Base-by-base conservation (phyloP, 2,888 invertebrate species). In the Unio pictorum region DNA sequence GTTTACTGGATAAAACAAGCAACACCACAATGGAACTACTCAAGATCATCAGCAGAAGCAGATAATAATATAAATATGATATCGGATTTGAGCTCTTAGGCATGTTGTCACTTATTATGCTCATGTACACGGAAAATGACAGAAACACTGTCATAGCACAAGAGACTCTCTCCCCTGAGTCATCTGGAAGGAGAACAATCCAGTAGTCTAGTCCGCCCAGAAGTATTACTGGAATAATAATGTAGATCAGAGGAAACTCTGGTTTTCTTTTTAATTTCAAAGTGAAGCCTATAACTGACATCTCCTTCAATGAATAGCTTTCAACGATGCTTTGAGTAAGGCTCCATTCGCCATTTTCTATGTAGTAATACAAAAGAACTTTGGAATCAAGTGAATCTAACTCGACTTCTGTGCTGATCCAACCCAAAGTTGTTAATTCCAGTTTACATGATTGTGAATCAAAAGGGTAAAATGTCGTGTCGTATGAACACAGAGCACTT, bases 121-220 rank as follows among this genome's bases (percentile, higher is more conserved):
- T 62, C 75, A 75, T 75, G 62, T 71, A 78, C 3, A 78, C 73
- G 4, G 71, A 58, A 58, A 73, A 74, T 4, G 78, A 72, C 60
- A 78, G 55, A 59, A 72, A 74, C 17, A 72, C 54, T 6, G 78
- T 78, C 2, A 78, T 69, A 1, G 74, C 70, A 0, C 72, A 73
- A 1, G 74, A 74, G 5, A 68, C 69, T 20, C 74, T 54, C 26
- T 78, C 78, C 7, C 75, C 78, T 3, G 78, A 75, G 5, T 59
- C 58, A 5, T 69, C 59, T 3, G 78, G 78, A 64, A 78, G 64
- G 3, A 71, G 26, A 59, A 74, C 72, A 23, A 78, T 75, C 7
- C 75, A 28, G 30, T 68, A 71, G 58, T 75, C 75, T 4, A 73
- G 30, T 0, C 66, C 4, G 18, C 71, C 67, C 6, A 78, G 65